Percentiles rank a stretch among this genome's conserved stretches.
Evolutionary conservation across 2,888 invertebrate species (phyloP).

Genomic region (Crematogaster levior): DNA sequence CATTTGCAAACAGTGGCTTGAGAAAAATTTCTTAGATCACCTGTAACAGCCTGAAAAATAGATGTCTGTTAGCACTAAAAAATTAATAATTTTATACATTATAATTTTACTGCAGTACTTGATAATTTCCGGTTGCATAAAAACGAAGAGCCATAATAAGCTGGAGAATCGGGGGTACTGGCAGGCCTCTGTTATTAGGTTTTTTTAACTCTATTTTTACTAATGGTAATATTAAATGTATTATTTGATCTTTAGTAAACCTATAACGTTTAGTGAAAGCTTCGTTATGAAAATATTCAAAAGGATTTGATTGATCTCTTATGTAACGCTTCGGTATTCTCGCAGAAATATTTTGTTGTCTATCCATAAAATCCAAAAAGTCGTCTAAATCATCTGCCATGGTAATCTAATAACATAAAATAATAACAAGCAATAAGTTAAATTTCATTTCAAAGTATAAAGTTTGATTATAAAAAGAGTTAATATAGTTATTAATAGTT

Average conservation of each 20-base stretch:
- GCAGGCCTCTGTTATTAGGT: neutral
- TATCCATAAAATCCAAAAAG: neutral
- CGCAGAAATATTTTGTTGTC: neutral
- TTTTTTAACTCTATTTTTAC: neutral
- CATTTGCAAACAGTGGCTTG: conserved; percentile 4
- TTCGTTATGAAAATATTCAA: conserved; percentile 7
- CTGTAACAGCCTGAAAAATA: neutral
- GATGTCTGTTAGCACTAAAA: too few relatives aligned
- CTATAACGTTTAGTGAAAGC: neutral
- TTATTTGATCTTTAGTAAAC: conserved; percentile 5
- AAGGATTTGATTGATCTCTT: conserved; percentile 1
- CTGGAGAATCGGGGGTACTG: neutral
- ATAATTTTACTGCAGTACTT: neutral
- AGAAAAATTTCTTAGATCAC: neutral
- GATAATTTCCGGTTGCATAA: neutral
- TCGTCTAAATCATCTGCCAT: neutral
- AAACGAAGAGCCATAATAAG: neutral
- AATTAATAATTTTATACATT: neutral
- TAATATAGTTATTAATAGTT: too few relatives aligned
- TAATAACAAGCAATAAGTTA: neutral
- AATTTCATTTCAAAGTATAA: too few relatives aligned
- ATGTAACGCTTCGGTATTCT: neutral
- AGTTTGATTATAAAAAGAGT: too few relatives aligned
- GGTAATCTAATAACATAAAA: neutral
- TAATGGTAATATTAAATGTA: neutral